Base-by-base conservation (phyloP, 2,888 invertebrate species). In the Polydrusus cervinus region DNA sequence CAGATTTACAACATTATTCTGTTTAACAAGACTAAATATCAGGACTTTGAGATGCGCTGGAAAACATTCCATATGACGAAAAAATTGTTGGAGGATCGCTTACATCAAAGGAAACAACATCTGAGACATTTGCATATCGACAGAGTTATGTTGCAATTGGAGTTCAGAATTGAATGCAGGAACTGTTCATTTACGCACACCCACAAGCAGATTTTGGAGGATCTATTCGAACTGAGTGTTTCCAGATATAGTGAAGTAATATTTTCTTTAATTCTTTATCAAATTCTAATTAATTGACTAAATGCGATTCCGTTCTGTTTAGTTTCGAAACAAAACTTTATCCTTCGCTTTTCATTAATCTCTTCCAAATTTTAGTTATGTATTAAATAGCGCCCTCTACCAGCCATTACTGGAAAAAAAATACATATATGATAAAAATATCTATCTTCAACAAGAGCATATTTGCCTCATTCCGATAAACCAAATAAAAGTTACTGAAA, bases 1-100 rank as follows among this genome's bases (percentile, higher is more conserved):
- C 83, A 94, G 93, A 91, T 94, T 64, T 94, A 93, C 90, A 92
- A 92, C 79, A 89, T 89, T 60, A 82, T 90, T 80, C 82, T 93
- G 65, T 88, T 91, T 77, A 91, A 90, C 76, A 88, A 86, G 87
- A 91, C 87, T 20, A 82, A 87, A 76, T 89, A 87, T 18, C 88
- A 89, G 0, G 90, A 91, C 9, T 89, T 92, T 79, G 93, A 93
- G 78, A 87, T 88, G 0, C 91, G 92, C 0, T 89, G 93, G 86
- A 93, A 93, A 74, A 90, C 90, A 16, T 93, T 92, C 84, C 90
- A 90, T 38, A 87, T 91, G 2, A 86, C 92, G 0, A 92, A 93
- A 78, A 89, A 89, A 30, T 88, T 91, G 0, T 85, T 92, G 62
- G 92, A 92, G 80, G 92, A 92, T 72, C 89, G 92, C 82, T 83